Conservation (phyloP, 2,888 invertebrate genomes). For the Mycalesis mineus region DNA sequence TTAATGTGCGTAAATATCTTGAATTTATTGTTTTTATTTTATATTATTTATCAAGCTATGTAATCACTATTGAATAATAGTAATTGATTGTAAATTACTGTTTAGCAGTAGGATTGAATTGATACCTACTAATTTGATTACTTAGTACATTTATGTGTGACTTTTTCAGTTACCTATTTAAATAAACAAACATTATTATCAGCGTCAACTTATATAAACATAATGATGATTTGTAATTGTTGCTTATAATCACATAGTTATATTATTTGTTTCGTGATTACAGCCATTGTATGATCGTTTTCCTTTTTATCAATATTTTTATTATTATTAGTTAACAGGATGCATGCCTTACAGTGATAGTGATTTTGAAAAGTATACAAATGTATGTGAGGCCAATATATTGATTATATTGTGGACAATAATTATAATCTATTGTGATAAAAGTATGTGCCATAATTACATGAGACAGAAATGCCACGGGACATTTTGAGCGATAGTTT, state of each 20-base stretch:
- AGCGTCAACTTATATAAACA: background rate
- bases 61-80: too few relatives aligned
- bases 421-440: conserved; percentile 1
- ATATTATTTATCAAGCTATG: too few relatives aligned
- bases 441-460: conserved; percentile 34
- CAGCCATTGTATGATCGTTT: background rate
- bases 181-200: background rate
- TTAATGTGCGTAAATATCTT: too few relatives aligned
- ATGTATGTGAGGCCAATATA: conserved; percentile 8
- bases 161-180: background rate
- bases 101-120: background rate
- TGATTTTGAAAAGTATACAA: background rate
- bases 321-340: conserved; percentile 1
- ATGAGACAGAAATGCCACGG: conserved; percentile 76
- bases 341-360: background rate
- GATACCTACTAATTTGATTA: background rate
- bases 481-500: conserved; percentile 84
- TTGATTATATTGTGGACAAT: background rate
- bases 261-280: background rate
- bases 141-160: background rate
- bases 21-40: too few relatives aligned
- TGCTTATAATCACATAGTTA: background rate
- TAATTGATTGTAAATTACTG: background rate
- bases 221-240: background rate
- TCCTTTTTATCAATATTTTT: conserved; percentile 9